Conservation (phyloP, 2,888 invertebrate genomes). For the Hirtodrosophila trivittata region DNA sequence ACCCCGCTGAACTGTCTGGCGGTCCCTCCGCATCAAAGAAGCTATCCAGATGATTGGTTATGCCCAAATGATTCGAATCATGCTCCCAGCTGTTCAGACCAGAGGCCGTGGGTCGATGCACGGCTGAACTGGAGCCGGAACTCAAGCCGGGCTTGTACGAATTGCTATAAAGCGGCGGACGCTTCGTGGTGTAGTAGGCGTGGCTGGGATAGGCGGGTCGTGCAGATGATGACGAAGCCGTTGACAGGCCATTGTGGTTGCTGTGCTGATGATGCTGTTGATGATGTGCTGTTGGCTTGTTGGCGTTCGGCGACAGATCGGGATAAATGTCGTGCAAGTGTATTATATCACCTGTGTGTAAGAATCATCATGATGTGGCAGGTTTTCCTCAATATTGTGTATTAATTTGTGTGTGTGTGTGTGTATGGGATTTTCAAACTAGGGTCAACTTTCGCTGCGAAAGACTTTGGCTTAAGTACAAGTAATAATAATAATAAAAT, state of each 20-base stretch:
- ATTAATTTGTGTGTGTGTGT: conserved; percentile 1
- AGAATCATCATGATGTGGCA: conserved; percentile 63
- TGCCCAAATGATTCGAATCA: conserved; percentile 80
- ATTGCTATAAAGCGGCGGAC: conserved; percentile 64
- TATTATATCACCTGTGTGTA: conserved; percentile 84
- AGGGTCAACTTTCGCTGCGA: conserved; percentile 52
- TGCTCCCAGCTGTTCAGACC: conserved; percentile 81
- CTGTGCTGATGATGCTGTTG: conserved; percentile 47
- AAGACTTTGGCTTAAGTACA: conserved; percentile 9
- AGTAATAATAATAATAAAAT: conserved; percentile 54
- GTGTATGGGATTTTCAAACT: conserved; percentile 11
- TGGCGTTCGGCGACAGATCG: conserved; percentile 74
- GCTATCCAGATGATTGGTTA: conserved; percentile 83
- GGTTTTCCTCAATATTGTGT: conserved; percentile 41
- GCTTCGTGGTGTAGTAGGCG: conserved; percentile 76
- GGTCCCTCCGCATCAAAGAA: conserved; percentile 81
- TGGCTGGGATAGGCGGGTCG: conserved; percentile 52
- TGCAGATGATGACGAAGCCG: conserved; percentile 46
- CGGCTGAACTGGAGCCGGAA: conserved; percentile 36
- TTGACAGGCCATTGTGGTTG: conserved; percentile 52
- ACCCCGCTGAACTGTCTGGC: conserved; percentile 25
- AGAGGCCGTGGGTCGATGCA: conserved; percentile 39
- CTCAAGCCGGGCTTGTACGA: conserved; percentile 65
- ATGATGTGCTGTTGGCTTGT: conserved; percentile 61
- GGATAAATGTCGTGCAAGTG: conserved; percentile 84